Evolutionary conservation across 92 coral and sea anemone species (phyloP).

Genomic region (Siderastrea siderea): DNA sequence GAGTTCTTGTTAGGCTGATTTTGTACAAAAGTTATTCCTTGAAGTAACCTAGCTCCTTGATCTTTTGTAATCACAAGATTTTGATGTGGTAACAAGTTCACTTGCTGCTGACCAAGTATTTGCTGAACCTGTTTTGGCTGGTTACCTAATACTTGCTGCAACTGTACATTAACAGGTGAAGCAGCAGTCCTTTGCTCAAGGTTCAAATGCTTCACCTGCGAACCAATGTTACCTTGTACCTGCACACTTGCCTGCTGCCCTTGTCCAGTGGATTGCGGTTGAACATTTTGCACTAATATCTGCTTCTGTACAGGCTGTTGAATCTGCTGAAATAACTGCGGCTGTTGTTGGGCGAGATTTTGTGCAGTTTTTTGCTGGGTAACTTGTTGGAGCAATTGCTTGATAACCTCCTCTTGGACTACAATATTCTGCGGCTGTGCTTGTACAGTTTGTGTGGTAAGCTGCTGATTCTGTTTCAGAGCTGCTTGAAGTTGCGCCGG

Average conservation of each 20-base stretch:
- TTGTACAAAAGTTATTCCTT: slow-evolving; percentile 42
- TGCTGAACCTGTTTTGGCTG: slow-evolving; percentile 64
- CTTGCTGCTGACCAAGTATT: slow-evolving; percentile 67
- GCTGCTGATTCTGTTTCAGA: slow-evolving; percentile 64
- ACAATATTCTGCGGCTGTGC: slow-evolving; percentile 75
- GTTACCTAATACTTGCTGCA: slow-evolving; percentile 55
- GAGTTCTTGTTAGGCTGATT: slow-evolving; percentile 39
- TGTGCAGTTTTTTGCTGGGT: slow-evolving; percentile 74
- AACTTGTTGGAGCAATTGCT: slow-evolving; percentile 82
- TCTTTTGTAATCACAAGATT: slow-evolving; percentile 35
- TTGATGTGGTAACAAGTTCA: slow-evolving; percentile 46
- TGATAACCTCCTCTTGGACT: slow-evolving; percentile 83
- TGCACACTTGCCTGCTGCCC: slow-evolving; percentile 24
- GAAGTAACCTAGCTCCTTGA: slow-evolving; percentile 28
- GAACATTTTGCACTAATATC: slow-evolving; percentile 50
- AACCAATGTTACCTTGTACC: slow-evolving; percentile 10
- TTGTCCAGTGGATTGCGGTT: slow-evolving; percentile 42
- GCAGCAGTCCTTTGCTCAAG: slow-evolving; percentile 31
- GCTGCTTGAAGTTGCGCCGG: slow-evolving; percentile 71
- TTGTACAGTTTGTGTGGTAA: slow-evolving; percentile 47
- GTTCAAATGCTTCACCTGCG: slow-evolving; percentile 7
- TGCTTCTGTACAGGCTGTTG: slow-evolving; percentile 69
- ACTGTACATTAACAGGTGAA: slow-evolving; percentile 52
- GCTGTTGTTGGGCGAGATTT: slow-evolving; percentile 36
- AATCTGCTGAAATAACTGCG: slow-evolving; percentile 62